Conservation (phyloP, 2,888 invertebrate species). For the Branchellion lobata region DNA sequence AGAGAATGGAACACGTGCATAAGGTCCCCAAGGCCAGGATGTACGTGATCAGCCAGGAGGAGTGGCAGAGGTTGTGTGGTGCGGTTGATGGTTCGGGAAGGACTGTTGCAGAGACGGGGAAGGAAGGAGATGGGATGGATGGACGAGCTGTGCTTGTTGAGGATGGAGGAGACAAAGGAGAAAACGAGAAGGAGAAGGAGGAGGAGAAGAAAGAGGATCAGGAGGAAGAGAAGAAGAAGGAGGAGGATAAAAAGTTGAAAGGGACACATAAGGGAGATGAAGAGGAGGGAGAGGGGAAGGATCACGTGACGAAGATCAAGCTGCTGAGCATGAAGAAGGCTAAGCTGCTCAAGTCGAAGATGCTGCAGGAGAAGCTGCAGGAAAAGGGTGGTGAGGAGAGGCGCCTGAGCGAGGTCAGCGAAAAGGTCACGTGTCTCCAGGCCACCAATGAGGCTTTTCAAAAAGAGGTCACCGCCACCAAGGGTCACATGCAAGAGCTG, state of each 20-base stretch:
- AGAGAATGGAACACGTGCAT: not conserved
- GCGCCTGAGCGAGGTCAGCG: not conserved
- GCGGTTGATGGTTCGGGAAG: not conserved
- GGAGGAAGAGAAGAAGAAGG: too few species aligned
- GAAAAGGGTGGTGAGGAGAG: constrained; percentile 5
- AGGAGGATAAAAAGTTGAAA: too few species aligned
- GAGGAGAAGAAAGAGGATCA: constrained; percentile 10
- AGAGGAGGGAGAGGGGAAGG: too few species aligned
- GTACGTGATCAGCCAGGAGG: not conserved
- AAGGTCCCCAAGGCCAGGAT: not conserved
- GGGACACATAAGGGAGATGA: too few species aligned
- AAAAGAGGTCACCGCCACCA: constrained; percentile 15
- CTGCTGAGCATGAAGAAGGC: constrained; percentile 26
- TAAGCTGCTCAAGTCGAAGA: constrained; percentile 25
- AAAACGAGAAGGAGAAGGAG: not conserved
- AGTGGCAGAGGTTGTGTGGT: not conserved
- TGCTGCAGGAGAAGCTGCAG: constrained; percentile 24
- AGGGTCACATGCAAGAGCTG: not conserved
- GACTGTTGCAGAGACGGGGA: too few species aligned
- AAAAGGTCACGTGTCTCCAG: not conserved
- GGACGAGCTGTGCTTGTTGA: not conserved
- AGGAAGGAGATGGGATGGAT: too few species aligned
- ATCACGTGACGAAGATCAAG: not conserved
- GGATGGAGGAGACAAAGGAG: not conserved
- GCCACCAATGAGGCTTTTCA: not conserved